phyloP scores from a whole-genome alignment of 2,113 vertebrate genomes.

The Paracanthobrama guichenoti region DNA sequence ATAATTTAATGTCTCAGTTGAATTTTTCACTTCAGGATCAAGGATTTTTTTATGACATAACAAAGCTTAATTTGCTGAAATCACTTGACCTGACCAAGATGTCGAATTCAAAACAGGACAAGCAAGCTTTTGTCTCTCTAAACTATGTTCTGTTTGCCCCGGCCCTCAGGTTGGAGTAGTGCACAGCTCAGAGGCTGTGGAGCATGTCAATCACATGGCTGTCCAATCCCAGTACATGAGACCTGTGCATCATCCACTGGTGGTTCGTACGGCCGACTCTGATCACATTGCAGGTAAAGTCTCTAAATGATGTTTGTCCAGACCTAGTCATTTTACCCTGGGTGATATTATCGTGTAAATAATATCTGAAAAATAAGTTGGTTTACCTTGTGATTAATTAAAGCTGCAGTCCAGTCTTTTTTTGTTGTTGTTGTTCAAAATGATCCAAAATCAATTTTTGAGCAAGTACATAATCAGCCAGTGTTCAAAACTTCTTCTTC shows the following conservation, averaged over 20 bases:
- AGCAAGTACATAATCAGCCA: no score
- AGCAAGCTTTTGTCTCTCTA: not conserved
- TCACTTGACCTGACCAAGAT: not conserved
- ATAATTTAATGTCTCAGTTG: no score
- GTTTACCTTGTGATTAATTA: not conserved
- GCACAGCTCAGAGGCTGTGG: constrained; percentile 78
- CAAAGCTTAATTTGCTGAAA: not conserved
- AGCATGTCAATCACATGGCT: constrained; percentile 84
- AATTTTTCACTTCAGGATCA: no score
- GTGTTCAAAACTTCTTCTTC: no score
- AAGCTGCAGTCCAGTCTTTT: no score
- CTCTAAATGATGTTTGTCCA: not conserved
- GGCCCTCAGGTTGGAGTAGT: constrained; percentile 82
- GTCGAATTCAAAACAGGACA: no score
- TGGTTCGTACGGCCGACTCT: constrained; percentile 65
- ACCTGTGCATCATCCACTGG: constrained; percentile 81
- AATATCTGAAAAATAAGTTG: not conserved
- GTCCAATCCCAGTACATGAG: constrained; percentile 88
- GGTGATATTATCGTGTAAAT: not conserved
- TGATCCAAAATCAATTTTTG: no score
- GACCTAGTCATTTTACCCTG: not conserved
- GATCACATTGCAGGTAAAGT: constrained; percentile 80
- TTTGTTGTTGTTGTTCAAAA: no score
- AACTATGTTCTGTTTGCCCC: not conserved
- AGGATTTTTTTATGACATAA: no score